Evolutionary conservation across 2,113 vertebrate genomes (phyloP).

Genomic region (Macrotis lagotis): DNA sequence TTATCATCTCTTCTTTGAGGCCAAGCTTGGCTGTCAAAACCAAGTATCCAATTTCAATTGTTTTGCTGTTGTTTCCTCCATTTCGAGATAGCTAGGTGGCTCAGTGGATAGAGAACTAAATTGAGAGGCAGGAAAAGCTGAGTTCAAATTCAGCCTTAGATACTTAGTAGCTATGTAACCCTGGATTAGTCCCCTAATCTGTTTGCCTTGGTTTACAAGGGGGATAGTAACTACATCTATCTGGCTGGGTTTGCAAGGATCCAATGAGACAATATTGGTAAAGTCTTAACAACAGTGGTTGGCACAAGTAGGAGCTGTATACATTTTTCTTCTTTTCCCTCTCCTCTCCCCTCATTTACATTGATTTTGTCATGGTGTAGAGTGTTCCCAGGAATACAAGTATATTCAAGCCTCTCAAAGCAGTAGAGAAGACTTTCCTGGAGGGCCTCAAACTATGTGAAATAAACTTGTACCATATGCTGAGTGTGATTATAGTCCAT

Average conservation of each 20-base stretch:
- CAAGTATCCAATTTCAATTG: neutral
- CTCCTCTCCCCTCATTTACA: neutral
- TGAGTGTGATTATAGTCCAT: neutral
- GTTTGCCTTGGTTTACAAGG: neutral
- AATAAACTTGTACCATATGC: neutral
- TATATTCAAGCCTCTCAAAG: neutral
- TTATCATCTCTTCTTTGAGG: neutral
- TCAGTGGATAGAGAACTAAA: neutral
- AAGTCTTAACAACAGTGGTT: neutral
- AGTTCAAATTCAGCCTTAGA: neutral
- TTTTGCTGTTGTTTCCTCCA: neutral
- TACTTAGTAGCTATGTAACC: neutral
- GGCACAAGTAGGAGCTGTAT: neutral
- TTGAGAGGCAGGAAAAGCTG: neutral
- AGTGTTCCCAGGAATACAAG: neutral
- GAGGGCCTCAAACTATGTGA: neutral
- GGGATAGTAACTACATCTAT: neutral
- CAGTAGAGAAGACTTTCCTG: neutral
- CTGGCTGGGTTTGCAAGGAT: neutral
- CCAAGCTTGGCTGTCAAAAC: neutral
- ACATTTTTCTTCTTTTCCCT: neutral
- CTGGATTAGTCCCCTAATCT: neutral
- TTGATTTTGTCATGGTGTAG: no score
- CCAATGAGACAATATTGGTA: no score
- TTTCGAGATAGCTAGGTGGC: neutral